Evolutionary conservation across 2,888 invertebrate genomes (phyloP).

Genomic region (Rhabditoides inermis): DNA sequence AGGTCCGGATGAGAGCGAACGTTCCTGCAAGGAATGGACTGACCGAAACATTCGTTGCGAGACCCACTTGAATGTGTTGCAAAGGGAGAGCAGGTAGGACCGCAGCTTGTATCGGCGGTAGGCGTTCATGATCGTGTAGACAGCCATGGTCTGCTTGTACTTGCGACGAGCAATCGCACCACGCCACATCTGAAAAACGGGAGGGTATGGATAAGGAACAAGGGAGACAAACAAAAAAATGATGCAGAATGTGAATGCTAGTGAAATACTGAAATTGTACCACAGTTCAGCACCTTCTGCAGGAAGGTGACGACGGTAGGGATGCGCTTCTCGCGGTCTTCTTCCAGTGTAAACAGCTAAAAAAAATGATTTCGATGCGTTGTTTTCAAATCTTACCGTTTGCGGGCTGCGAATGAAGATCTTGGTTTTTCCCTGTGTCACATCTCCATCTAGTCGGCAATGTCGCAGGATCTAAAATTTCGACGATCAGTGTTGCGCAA

Average conservation of each 20-base stretch:
- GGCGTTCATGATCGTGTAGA: conserved; percentile 69
- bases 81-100: conserved; percentile 65
- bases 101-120: conserved; percentile 73
- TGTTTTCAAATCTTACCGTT: no score
- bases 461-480: conserved; percentile 74
- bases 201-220: not conserved
- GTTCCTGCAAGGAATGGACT: conserved; percentile 15
- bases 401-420: conserved; percentile 80
- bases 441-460: conserved; percentile 70
- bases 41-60: no score
- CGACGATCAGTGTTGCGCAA: no score
- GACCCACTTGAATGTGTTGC: conserved; percentile 61
- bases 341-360: conserved; percentile 80
- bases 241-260: not conserved
- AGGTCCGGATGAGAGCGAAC: conserved; percentile 67
- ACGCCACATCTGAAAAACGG: conserved; percentile 63
- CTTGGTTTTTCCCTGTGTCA: conserved; percentile 87
- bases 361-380: no score
- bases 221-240: not conserved
- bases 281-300: conserved; percentile 90
- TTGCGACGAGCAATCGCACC: conserved; percentile 71
- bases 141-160: conserved; percentile 78
- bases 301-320: conserved; percentile 82
- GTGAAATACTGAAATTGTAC: not conserved
- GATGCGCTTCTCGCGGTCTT: conserved; percentile 73